Evolutionary conservation across 2,113 vertebrate genomes (phyloP).

Genomic region (Onychostruthus taczanowskii): DNA sequence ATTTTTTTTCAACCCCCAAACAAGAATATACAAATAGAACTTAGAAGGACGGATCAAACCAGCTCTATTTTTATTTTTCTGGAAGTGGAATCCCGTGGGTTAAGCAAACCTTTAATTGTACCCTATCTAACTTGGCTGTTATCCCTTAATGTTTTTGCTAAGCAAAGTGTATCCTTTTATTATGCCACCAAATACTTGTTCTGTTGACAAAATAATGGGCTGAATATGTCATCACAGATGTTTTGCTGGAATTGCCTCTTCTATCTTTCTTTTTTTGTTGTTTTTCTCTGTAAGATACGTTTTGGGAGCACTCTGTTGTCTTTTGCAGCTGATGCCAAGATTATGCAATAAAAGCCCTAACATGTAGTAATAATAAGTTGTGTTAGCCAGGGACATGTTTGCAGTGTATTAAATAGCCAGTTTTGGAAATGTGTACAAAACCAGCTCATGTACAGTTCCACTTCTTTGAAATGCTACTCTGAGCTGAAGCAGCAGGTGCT

Average conservation of each 20-base stretch:
- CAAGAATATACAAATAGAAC: background rate
- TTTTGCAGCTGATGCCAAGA: conserved; percentile 38
- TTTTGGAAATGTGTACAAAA: conserved; percentile 20
- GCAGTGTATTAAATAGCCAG: conserved; percentile 5
- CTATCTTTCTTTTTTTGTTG: background rate
- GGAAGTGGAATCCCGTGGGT: background rate
- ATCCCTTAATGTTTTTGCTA: conserved; percentile 40
- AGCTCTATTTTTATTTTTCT: conserved; percentile 31
- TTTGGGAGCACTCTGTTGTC: conserved; percentile 32
- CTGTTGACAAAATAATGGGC: conserved; percentile 59
- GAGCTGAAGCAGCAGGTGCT: conserved; percentile 41
- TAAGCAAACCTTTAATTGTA: conserved; percentile 46
- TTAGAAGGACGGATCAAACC: background rate
- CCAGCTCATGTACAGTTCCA: background rate
- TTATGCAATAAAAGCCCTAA: conserved; percentile 17
- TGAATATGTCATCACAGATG: conserved; percentile 55
- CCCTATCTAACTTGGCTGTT: conserved; percentile 9
- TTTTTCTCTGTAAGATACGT: conserved; percentile 37
- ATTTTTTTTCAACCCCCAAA: background rate
- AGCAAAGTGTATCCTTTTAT: conserved; percentile 55
- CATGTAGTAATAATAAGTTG: conserved; percentile 29
- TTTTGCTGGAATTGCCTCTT: conserved; percentile 52
- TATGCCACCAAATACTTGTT: conserved; percentile 45
- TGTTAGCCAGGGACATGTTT: conserved; percentile 54
- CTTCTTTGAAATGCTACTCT: background rate